Evolutionary conservation across 1,140 invertebrate species (phyloP).

Genomic region (Aphidius gifuensis): DNA sequence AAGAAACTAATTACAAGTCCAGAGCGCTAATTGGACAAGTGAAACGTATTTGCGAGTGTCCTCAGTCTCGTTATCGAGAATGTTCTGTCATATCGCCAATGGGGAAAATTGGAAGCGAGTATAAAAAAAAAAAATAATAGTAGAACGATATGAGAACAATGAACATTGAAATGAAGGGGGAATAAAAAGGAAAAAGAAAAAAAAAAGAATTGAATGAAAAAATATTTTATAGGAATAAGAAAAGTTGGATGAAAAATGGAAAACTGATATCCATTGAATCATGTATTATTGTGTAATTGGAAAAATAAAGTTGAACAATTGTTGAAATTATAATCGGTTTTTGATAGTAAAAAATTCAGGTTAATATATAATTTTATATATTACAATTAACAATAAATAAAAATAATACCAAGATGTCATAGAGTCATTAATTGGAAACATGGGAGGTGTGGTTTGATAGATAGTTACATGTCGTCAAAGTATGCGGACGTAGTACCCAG

Average conservation of each 20-base stretch:
- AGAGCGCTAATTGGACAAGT: not conserved
- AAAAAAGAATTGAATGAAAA: no score
- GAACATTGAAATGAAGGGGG: no score
- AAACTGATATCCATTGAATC: no score
- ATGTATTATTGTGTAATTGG: no score
- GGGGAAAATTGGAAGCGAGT: not conserved
- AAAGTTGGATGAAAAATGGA: no score
- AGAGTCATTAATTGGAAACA: not conserved
- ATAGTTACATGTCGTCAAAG: not conserved
- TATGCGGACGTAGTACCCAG: not conserved
- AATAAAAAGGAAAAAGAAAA: no score
- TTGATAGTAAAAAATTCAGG: no score
- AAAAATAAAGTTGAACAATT: no score
- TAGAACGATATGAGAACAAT: not conserved
- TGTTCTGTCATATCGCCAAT: not conserved
- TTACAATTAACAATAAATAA: no score
- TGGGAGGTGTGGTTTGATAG: constrained; percentile 3
- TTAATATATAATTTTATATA: no score
- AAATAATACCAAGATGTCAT: not conserved
- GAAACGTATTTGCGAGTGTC: not conserved
- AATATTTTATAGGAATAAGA: no score
- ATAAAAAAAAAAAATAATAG: not conserved
- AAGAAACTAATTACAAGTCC: constrained; percentile 5
- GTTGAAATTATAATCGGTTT: no score
- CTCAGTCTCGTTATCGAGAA: constrained; percentile 1